These are phyloP conservation scores for Forbesichthys papilliferus DNA, from an alignment of 2,113 vertebrate genomes.

Conservation along the genomic window DNA sequence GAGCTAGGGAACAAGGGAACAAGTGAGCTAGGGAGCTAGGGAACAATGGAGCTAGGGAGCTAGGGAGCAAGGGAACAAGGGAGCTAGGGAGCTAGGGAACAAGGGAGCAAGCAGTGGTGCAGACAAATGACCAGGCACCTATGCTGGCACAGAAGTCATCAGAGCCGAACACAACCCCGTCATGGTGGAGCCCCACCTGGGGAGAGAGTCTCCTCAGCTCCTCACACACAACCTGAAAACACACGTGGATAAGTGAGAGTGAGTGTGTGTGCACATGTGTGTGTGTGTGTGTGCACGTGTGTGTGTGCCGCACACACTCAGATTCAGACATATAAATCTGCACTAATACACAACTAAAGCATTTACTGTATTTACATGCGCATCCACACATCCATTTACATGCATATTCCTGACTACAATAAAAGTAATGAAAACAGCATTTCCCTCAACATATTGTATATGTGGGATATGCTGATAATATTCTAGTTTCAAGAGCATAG, in stretches of 20 bases:
- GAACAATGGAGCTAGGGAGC: too few relatives aligned
- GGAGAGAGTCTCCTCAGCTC: conserved; percentile 79
- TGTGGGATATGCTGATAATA: too few relatives aligned
- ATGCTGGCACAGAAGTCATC: conserved; percentile 99
- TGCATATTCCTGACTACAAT: too few relatives aligned
- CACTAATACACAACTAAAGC: too few relatives aligned
- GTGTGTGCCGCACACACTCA: conserved; percentile 33
- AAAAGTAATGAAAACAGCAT: too few relatives aligned
- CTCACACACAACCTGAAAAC: conserved; percentile 87
- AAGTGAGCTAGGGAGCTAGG: background rate
- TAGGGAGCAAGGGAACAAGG: too few relatives aligned
- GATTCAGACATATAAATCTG: conserved; percentile 19
- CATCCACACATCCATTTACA: too few relatives aligned
- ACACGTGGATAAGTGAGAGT: conserved; percentile 23
- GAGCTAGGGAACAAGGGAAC: background rate
- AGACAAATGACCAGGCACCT: conserved; percentile 74
- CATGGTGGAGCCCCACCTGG: conserved; percentile 84
- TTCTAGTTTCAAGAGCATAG: too few relatives aligned
- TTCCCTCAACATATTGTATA: too few relatives aligned
- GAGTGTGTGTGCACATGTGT: conserved; percentile 1
- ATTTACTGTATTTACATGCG: too few relatives aligned
- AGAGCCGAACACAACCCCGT: conserved; percentile 94
- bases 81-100: too few relatives aligned
- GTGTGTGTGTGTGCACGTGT: background rate
- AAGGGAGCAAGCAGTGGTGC: background rate